Conservation (phyloP, 2,888 invertebrate species). For the Congeria kusceri region DNA sequence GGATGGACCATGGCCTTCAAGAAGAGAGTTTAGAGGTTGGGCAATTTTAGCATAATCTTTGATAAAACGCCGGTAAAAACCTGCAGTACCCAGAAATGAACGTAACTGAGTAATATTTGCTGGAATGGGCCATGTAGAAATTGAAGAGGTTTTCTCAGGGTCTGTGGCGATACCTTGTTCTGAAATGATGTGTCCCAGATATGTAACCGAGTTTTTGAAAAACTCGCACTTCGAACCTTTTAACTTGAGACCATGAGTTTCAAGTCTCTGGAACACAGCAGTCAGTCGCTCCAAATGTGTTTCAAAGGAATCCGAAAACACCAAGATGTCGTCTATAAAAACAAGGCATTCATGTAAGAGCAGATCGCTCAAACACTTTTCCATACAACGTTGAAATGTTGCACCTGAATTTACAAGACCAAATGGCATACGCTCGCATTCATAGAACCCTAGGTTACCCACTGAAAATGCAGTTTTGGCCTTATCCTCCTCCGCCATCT, state of each 20-base stretch:
- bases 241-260: slow-evolving; percentile 24
- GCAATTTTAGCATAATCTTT: slow-evolving; percentile 22
- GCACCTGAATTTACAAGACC: slow-evolving; percentile 4
- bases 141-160: too few relatives aligned
- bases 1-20: slow-evolving; percentile 10
- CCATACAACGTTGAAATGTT: slow-evolving; percentile 19
- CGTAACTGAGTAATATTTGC: slow-evolving; percentile 1
- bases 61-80: slow-evolving; percentile 24
- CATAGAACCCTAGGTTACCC: slow-evolving; percentile 16
- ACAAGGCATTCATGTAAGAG: slow-evolving; percentile 9
- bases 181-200: too few relatives aligned
- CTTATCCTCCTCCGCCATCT: slow-evolving; percentile 18
- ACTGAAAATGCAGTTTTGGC: slow-evolving; percentile 18
- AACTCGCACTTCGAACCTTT: slow-evolving; percentile 27
- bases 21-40: slow-evolving; percentile 19
- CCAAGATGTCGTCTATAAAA: slow-evolving; percentile 20
- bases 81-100: too few relatives aligned
- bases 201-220: slow-evolving; percentile 13
- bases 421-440: slow-evolving; percentile 5
- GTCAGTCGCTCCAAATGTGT: slow-evolving; percentile 10
- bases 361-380: slow-evolving; percentile 12
- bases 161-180: too few relatives aligned
- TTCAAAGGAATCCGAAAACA: slow-evolving; percentile 12
- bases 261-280: slow-evolving; percentile 10
- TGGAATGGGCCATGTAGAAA: too few relatives aligned